Evolutionary conservation across 2,113 vertebrate genomes (phyloP).

Genomic region (Gadus chalcogrammus): DNA sequence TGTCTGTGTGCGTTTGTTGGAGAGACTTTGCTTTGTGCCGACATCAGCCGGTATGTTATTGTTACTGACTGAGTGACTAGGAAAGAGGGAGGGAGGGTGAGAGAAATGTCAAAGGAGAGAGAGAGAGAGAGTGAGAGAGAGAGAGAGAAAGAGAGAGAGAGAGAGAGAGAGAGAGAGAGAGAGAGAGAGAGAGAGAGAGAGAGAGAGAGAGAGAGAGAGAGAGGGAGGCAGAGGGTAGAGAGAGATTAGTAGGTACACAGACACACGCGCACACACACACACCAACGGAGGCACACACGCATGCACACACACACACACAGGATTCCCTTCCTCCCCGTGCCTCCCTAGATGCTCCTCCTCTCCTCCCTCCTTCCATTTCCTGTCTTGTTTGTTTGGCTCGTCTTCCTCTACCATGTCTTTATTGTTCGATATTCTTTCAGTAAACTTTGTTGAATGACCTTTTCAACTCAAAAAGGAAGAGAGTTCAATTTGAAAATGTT

Average conservation of each 20-base stretch:
- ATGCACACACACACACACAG: conserved; percentile 50
- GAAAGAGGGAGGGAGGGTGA: conserved; percentile 9
- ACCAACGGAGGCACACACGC: conserved; percentile 49
- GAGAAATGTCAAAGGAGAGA: background rate
- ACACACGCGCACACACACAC: conserved; percentile 49
- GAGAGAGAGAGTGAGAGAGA: conserved; percentile 14
- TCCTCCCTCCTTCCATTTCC: background rate
- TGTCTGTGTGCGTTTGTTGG: conserved; percentile 9
- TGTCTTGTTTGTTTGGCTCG: conserved; percentile 23
- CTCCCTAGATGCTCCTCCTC: conserved; percentile 6
- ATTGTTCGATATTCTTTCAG: background rate
- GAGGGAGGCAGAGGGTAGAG: conserved; percentile 7
- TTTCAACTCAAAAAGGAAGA: no score
- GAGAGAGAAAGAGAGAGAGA: no score
- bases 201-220: background rate
- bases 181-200: no score
- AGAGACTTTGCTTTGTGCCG: conserved; percentile 55
- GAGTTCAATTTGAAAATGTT: no score
- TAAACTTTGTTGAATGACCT: no score
- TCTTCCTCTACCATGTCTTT: conserved; percentile 18
- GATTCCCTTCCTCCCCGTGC: conserved; percentile 8
- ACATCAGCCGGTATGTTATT: conserved; percentile 42
- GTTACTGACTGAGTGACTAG: conserved; percentile 42
- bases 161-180: no score
- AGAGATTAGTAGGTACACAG: conserved; percentile 48